Conservation (phyloP, 2,797 vertebrate species). For the Eulemur mongoz region DNA sequence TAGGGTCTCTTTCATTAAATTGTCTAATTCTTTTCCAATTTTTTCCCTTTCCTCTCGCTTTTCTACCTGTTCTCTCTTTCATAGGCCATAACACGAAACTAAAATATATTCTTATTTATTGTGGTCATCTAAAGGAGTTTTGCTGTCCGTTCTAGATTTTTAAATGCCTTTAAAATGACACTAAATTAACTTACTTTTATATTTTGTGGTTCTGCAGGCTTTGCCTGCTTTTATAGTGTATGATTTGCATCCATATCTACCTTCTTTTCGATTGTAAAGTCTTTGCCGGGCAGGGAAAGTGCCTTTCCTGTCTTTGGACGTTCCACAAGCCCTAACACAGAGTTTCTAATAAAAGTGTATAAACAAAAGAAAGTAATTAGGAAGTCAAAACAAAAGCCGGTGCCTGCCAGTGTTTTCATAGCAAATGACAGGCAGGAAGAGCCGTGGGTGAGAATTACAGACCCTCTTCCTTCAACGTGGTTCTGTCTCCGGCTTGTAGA, state of each 20-base stretch:
- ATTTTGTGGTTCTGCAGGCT: not conserved
- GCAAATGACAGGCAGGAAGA: not conserved
- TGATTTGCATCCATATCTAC: not conserved
- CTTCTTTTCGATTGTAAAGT: not conserved
- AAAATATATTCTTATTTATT: not conserved
- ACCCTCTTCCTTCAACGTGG: not conserved
- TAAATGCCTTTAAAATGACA: slow-evolving; percentile 5
- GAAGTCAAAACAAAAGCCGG: not conserved
- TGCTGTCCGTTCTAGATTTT: not conserved
- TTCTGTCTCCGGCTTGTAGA: not conserved
- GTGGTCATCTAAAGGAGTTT: not conserved
- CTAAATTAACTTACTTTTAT: not conserved
- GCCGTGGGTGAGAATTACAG: not conserved
- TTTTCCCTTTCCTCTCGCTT: not conserved
- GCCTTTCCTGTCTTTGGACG: not conserved
- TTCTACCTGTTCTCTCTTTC: not conserved
- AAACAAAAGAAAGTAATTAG: not conserved
- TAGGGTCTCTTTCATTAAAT: not conserved
- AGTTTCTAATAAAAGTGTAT: not conserved
- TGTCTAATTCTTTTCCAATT: not conserved
- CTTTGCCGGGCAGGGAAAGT: not conserved
- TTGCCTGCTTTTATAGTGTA: not conserved
- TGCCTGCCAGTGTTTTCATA: not conserved
- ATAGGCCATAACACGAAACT: not conserved
- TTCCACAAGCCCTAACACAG: not conserved